phyloP scores from a whole-genome alignment of 1,140 invertebrate species.

The Sitodiplosis mosellana region DNA sequence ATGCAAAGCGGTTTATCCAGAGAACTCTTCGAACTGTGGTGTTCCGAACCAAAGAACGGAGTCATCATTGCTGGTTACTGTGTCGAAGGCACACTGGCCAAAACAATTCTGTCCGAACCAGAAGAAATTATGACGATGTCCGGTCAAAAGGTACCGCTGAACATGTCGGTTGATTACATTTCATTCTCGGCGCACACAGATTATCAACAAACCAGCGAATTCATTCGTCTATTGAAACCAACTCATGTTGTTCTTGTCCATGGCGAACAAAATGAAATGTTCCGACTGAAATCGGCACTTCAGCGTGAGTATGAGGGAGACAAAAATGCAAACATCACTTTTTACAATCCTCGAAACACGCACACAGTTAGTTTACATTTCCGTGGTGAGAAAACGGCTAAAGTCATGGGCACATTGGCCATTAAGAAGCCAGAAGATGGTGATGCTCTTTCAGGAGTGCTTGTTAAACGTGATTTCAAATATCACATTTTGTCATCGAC shows the following conservation, averaged over 20 bases:
- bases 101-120: conserved; percentile 92
- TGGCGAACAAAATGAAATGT: conserved; percentile 99
- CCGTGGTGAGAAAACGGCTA: conserved; percentile 92
- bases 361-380: conserved; percentile 86
- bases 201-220: conserved; percentile 97
- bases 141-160: conserved; percentile 88
- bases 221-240: conserved; percentile 84
- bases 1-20: conserved; percentile 96
- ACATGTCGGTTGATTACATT: conserved; percentile 98
- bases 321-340: conserved; percentile 65
- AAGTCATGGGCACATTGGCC: conserved; percentile 87
- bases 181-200: conserved; percentile 99
- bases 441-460: conserved; percentile 70
- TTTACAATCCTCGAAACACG: conserved; percentile 94
- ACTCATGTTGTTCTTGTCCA: conserved; percentile 95
- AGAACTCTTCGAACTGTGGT: conserved; percentile 98
- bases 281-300: conserved; percentile 79
- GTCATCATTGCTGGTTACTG: conserved; percentile 98
- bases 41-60: conserved; percentile 92
- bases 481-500: conserved; percentile 85
- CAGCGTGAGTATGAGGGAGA: conserved; percentile 89
- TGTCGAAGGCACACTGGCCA: conserved; percentile 96
- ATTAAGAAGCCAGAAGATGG: conserved; percentile 61
- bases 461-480: conserved; percentile 96
- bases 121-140: conserved; percentile 91